Conservation (phyloP, 30 jellyfish, hydroid and myxozoan species). For the Nemopilema nomurai region DNA sequence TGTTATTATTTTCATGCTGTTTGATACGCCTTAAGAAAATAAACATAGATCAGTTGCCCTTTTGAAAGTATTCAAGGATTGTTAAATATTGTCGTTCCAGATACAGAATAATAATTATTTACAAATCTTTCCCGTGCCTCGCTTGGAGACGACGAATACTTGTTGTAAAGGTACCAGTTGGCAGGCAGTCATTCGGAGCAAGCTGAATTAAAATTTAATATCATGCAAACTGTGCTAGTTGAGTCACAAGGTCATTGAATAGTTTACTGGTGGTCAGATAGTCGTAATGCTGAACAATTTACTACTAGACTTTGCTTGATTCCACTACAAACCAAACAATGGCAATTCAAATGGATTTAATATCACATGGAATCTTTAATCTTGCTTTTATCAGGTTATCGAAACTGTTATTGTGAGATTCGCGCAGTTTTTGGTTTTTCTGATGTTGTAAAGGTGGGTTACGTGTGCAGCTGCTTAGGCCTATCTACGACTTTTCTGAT, state of each 20-base stretch:
- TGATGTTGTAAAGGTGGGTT: neutral
- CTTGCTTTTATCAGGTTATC: neutral
- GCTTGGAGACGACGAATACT: slow-evolving; percentile 4
- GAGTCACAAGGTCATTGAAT: slow-evolving; percentile 83
- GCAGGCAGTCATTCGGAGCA: slow-evolving; percentile 69
- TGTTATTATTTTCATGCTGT: too few species aligned
- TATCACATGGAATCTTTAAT: neutral
- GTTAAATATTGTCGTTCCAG: too few species aligned
- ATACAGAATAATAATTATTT: too few species aligned
- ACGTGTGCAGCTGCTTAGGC: neutral
- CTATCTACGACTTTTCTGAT: neutral
- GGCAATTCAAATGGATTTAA: neutral
- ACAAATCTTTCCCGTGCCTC: neutral
- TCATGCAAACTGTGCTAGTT: slow-evolving; percentile 75
- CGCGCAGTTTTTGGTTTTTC: neutral
- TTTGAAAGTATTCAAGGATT: neutral
- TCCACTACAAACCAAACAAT: neutral
- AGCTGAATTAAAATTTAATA: slow-evolving; percentile 76
- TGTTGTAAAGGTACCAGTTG: slow-evolving; percentile 54
- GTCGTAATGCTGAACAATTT: slow-evolving; percentile 68
- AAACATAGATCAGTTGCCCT: neutral
- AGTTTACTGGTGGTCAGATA: slow-evolving; percentile 72
- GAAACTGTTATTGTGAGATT: neutral
- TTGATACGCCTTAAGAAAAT: too few species aligned
- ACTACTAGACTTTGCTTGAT: slow-evolving; percentile 20